Base-by-base conservation (phyloP, 1,140 invertebrate genomes). In the Heliothis virescens region DNA sequence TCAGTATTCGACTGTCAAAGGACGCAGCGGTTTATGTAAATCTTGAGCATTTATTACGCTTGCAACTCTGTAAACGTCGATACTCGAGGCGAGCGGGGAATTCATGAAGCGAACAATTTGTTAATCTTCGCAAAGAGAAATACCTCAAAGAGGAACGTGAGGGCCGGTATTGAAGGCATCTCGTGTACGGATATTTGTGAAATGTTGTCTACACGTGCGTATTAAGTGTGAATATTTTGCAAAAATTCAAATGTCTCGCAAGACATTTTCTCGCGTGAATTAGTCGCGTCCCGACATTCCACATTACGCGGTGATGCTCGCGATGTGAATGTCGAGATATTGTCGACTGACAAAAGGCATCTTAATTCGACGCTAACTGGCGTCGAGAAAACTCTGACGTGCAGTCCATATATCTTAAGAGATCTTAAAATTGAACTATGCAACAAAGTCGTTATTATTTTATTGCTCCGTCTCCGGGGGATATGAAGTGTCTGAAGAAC, bases 251-350 rank as follows among this genome's bases (percentile, higher is more conserved):
- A 83, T 79, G 82, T 88, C 79, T 88, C 79, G 76, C 77, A 79
- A 87, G 82, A 89, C 88, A 91, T 91, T 92, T 91, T 87, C 86
- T 85, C 88, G 89, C 88, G 85, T 90, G 88, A 92, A 92, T 93
- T 91, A 90, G 81, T 85, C 89, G 86, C 86, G 87, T 89, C 82
- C 85, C 80, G 73, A 87, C 80, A 93, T 94, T 92, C 87, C 89
- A 86, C 82, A 85, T 84, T 82, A 79, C 81, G 76, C 62, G 79
- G 83, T 79, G 79, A 79, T 81, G 82, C 63, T 77, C 83, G 79
- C 71, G 79, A 79, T 80, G 79, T 75, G 82, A 83, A 90, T 90
- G 83, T 84, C 85, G 59, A 67, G n/a, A 84, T 82, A 87, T 86
- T 86, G 78, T 85, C 65, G 80, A 83, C 75, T 81, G 78, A 82